Evolutionary conservation across 1,140 invertebrate species (phyloP), one percentile per base, ranked within the genome.

Genomic region (Scaptodrosophila lebanonensis): DNA sequence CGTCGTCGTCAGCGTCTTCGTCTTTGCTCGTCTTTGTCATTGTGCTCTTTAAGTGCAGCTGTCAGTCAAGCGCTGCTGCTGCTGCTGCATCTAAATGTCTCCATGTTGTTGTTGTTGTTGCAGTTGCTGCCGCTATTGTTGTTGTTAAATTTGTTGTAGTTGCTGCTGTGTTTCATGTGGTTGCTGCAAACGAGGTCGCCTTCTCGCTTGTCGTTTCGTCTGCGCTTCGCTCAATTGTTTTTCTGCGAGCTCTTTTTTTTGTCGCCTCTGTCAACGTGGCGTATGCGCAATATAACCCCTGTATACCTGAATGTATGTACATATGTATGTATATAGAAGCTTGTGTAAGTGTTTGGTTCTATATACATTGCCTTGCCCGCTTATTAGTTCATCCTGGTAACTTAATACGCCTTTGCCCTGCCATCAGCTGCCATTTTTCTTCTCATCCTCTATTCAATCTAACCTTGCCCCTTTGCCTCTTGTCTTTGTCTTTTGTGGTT

Each of bases 41-140:
- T 38, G 52, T 65, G 65, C 69, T 79, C 65, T 79, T 82, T 82
- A 79, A 82, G 65, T 79, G 73, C 73, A 79, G 73, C 73, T 79
- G 75, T 79, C 73, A 79, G 56, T 79, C 75, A 82, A 68, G 60
- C 22, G 22, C 22, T n/a, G 68, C 63, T 52, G 63, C 62, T 66
- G 63, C 63, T 52, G 63, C 60, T 66, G 63, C 63, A 44, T 82
- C 65, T 79, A 79, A 79, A 79, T 79, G 64, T 79, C 73, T 77
- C 68, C 49, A 50, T 60, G 8, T 25, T 59, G 25, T 22, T 40
- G 49, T 59, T 66, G 67, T 51, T 35, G 53, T 47, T 50, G 48
- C 39, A 27, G 66, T 53, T 38, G 50, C 48, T 51, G 15, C 50
- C 43, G 47, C 29, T 30, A 36, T 20, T 39, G 51, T 17, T 63